Evolutionary conservation across 2,113 vertebrate species (phyloP).

Genomic region (Fulica atra): DNA sequence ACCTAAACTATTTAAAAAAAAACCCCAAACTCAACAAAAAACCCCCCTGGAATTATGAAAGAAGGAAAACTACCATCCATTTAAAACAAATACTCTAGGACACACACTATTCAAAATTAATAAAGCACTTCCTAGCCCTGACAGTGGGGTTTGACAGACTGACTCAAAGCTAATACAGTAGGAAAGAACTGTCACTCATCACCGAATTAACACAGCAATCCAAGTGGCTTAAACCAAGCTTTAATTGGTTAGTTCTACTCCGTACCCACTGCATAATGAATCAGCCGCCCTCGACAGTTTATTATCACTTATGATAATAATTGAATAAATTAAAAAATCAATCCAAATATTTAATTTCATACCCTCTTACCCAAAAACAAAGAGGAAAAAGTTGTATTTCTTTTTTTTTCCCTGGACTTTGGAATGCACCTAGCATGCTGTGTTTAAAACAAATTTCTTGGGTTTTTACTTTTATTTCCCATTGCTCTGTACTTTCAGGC

Average conservation of each 20-base stretch:
- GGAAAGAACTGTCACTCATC: not conserved
- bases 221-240: not conserved
- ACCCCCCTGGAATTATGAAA: not conserved
- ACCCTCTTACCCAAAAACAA: not conserved
- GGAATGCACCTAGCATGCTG: not conserved
- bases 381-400: fast-evolving
- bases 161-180: not conserved
- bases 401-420: not conserved
- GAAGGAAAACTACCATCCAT: not conserved
- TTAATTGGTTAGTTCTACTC: not conserved
- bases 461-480: not conserved
- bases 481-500: not conserved
- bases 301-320: not conserved
- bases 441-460: not conserved
- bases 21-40: no score
- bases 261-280: not conserved
- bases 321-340: not conserved
- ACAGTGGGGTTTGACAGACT: not conserved
- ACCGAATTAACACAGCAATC: not conserved
- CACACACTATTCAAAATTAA: not conserved
- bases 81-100: not conserved
- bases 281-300: not conserved
- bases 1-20: not conserved
- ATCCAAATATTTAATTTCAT: not conserved
- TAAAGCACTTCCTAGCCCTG: not conserved